Base-by-base conservation (phyloP, 2,113 vertebrate species). In the Notarius lentiginosus region DNA sequence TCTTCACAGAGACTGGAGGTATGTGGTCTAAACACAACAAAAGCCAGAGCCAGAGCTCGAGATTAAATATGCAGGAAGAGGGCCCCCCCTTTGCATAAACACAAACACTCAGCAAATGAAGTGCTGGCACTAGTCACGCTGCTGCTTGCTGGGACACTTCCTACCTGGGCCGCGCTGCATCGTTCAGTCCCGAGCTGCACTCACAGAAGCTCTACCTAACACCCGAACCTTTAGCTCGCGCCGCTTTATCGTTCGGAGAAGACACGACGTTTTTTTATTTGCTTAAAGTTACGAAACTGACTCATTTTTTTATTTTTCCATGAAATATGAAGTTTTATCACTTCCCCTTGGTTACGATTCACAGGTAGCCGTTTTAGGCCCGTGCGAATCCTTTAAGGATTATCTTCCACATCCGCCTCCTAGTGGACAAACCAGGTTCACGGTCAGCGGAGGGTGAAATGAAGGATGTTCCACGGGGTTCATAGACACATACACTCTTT, bases 1-100 rank as follows among this genome's bases (percentile, higher is more conserved):
- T 84, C 83, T 86, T 94, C 95, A 96, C 96, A 95, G 96, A 94
- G 94, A 95, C 95, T 96, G 95, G 94, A 98, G 96, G 97, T 96
- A 98, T 97, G 97, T 97, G 96, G 96, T 96, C 96, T 96, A 97
- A 97, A 97, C 97, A 97, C 96, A 98, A 98, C 96, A 97, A 97
- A 98, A 97, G 96, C 96, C 94, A 94, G 96, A 95, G 97, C 96
- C 94, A 95, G 86, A 95, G 95, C 96, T 96, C 95, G 92, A 96
- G 95, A 98, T 98, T 97, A 98, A 97, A 96, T 96, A 97, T 97
- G 97, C 97, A 97, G 97, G 96, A 97, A 97, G 97, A 96, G 87
- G 96, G 96, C 95, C 96, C 95, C 96, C 87, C 95, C 95, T 97
- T 96, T 97, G 96, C 96, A 98, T 97, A 97, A 98, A 99, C 97